Conservation (phyloP, 1,140 invertebrate genomes). For the Temnothorax nylanderi region DNA sequence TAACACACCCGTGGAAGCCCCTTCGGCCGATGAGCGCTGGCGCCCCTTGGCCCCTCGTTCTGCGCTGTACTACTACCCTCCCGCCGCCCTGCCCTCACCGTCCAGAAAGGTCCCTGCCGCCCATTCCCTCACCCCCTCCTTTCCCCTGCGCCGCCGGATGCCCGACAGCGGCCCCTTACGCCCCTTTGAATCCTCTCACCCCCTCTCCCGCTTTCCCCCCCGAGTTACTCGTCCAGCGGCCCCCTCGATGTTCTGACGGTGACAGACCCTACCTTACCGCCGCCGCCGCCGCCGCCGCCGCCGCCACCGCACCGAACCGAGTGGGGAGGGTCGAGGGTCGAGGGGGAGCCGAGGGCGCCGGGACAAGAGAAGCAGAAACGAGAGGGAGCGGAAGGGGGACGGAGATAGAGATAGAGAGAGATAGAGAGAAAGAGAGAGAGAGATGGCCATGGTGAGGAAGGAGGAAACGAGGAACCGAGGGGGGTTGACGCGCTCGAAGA, state of each 20-base stretch:
- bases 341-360: slow-evolving; percentile 61
- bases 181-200: slow-evolving; percentile 64
- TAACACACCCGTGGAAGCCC: slow-evolving; percentile 78
- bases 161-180: slow-evolving; percentile 60
- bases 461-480: slow-evolving; percentile 63
- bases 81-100: slow-evolving; percentile 66
- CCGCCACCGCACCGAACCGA: slow-evolving; percentile 57
- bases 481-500: slow-evolving; percentile 71
- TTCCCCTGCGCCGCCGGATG: slow-evolving; percentile 64
- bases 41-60: slow-evolving; percentile 77
- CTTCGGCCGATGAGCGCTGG: slow-evolving; percentile 78
- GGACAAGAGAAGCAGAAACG: slow-evolving; percentile 68
- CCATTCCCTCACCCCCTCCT: slow-evolving; percentile 54
- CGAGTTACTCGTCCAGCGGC: slow-evolving; percentile 68
- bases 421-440: slow-evolving; percentile 23
- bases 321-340: slow-evolving; percentile 66
- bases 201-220: slow-evolving; percentile 65
- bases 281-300: slow-evolving; percentile 59
- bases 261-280: slow-evolving; percentile 84
- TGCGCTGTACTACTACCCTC: slow-evolving; percentile 57
- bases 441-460: slow-evolving; percentile 30
- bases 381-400: slow-evolving; percentile 65
- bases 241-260: slow-evolving; percentile 82
- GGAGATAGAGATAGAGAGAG: slow-evolving; percentile 51
- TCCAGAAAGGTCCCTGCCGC: slow-evolving; percentile 61